phyloP scores from a whole-genome alignment of 1,140 invertebrate species.

The Cardiocondyla obscurior region DNA sequence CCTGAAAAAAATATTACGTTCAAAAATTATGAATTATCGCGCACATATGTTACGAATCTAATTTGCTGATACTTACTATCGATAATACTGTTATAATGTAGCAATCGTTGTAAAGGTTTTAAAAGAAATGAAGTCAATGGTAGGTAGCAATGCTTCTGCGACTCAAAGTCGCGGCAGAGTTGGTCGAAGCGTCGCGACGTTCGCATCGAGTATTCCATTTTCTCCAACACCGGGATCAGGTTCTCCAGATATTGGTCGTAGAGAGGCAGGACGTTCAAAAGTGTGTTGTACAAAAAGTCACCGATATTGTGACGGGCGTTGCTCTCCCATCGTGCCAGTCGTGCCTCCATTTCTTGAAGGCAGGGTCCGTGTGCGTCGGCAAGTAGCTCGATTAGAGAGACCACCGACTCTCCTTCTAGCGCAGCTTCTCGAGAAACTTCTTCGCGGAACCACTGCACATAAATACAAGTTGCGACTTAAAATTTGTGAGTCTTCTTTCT shows the following conservation, averaged over 20 bases:
- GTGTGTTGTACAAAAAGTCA: constrained; percentile 84
- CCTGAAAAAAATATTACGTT: constrained; percentile 81
- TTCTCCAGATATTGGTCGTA: constrained; percentile 93
- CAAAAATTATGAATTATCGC: not conserved
- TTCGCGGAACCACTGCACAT: constrained; percentile 88
- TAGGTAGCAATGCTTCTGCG: constrained; percentile 93
- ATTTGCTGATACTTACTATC: constrained; percentile 87
- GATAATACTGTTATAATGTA: constrained; percentile 93
- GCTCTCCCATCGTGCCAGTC: constrained; percentile 87
- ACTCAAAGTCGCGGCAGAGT: constrained; percentile 93
- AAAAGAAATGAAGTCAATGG: constrained; percentile 94
- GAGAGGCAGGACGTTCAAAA: constrained; percentile 85
- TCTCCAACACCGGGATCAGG: constrained; percentile 89
- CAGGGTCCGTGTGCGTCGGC: constrained; percentile 87
- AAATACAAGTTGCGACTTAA: constrained; percentile 60
- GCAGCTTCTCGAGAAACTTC: constrained; percentile 87
- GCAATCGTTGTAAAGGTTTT: constrained; percentile 94
- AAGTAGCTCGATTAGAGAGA: constrained; percentile 87
- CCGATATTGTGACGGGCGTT: constrained; percentile 85
- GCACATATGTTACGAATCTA: constrained; percentile 70
- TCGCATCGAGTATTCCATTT: constrained; percentile 89
- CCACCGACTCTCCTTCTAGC: constrained; percentile 85
- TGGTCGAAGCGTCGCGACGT: constrained; percentile 90
- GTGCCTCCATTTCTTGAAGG: constrained; percentile 88
- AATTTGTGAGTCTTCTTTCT: not conserved